These are phyloP conservation scores for Australoheros facetus DNA, from an alignment of 2,797 vertebrate genomes.

Conservation along the genomic window DNA sequence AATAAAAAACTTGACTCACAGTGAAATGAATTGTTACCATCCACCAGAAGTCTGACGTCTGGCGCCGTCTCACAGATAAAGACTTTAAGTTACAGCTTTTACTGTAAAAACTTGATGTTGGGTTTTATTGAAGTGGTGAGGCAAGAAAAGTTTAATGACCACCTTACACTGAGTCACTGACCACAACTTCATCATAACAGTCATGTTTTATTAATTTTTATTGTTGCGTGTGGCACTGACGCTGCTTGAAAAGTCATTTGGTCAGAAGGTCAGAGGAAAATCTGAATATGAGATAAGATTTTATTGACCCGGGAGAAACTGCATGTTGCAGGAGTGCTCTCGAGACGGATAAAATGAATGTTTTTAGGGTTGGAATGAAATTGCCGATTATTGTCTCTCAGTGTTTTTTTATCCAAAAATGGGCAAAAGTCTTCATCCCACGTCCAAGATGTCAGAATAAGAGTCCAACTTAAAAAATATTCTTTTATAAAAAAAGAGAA, in stretches of 20 bases:
- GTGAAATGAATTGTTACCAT: background rate
- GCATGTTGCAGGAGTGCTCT: background rate
- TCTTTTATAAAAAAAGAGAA: background rate
- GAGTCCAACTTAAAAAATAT: background rate
- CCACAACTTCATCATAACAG: fast-evolving
- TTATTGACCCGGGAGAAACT: background rate
- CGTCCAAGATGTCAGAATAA: fast-evolving
- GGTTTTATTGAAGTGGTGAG: background rate
- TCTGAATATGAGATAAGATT: background rate
- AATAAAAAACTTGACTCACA: background rate
- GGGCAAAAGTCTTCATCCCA: background rate
- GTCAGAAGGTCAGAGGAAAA: background rate
- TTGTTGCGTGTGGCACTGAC: background rate
- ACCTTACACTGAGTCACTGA: background rate
- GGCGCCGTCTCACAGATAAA: background rate
- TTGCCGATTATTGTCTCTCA: too few species aligned
- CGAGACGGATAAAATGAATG: background rate
- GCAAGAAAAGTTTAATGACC: background rate
- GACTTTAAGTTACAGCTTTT: background rate
- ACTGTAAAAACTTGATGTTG: background rate
- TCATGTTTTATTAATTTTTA: background rate
- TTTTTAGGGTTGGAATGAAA: too few species aligned
- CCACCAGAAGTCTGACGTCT: background rate
- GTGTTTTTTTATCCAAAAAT: too few species aligned
- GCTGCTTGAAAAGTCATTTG: too few species aligned